phyloP scores from a whole-genome alignment of 2,888 invertebrate species.

The Torymus texanus region DNA sequence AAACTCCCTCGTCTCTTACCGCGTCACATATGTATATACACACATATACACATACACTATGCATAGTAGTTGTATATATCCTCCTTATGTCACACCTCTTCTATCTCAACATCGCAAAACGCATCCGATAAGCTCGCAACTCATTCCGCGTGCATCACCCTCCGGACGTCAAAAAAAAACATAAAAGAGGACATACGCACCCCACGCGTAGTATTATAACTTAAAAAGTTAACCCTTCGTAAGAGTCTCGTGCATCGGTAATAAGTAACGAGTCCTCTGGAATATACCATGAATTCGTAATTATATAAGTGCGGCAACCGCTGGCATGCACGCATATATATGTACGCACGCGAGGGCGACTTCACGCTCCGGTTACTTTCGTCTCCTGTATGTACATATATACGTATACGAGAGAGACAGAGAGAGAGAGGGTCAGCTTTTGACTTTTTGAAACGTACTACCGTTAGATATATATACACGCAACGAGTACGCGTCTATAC shows the following conservation, averaged over 20 bases:
- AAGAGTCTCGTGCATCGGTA: constrained; percentile 1
- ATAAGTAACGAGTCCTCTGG: neutral
- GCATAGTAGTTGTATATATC: too few species aligned
- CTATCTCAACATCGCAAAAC: too few species aligned
- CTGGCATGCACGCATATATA: neutral
- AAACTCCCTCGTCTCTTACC: too few species aligned
- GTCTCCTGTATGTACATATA: too few species aligned
- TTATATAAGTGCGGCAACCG: constrained; percentile 20
- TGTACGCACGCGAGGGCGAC: neutral
- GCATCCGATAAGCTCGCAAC: too few species aligned
- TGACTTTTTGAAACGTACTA: neutral
- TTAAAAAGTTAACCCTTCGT: constrained; percentile 25
- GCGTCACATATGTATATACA: too few species aligned
- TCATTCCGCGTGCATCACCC: too few species aligned
- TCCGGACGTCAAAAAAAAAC: neutral
- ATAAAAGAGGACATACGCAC: neutral
- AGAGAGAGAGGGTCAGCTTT: too few species aligned
- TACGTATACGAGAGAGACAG: too few species aligned
- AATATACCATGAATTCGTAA: constrained; percentile 37
- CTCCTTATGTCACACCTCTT: too few species aligned
- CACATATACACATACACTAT: too few species aligned
- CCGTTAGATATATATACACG: neutral
- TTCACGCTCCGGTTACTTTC: neutral
- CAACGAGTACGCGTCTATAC: neutral
- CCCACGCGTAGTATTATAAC: neutral